phyloP scores from a whole-genome alignment of 2,113 vertebrate species.

The Salminus brasiliensis region DNA sequence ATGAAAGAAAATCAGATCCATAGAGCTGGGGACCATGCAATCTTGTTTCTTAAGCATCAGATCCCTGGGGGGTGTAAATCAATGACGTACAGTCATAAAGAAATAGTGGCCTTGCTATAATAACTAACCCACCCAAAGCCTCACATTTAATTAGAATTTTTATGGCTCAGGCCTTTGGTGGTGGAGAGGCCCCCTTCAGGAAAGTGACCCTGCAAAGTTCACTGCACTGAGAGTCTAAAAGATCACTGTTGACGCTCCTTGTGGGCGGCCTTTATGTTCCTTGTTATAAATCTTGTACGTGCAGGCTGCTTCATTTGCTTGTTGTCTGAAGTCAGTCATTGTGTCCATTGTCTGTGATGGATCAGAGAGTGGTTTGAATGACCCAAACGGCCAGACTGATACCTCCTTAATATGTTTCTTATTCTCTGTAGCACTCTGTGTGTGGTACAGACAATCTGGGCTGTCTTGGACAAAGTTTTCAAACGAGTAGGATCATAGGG shows the following conservation, averaged over 20 bases:
- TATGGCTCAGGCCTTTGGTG: conserved; percentile 61
- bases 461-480: conserved; percentile 55
- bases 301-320: conserved; percentile 67
- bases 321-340: conserved; percentile 70
- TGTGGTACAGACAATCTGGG: conserved; percentile 64
- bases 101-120: conserved; percentile 4
- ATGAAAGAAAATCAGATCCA: conserved; percentile 59
- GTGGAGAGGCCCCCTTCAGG: conserved; percentile 61
- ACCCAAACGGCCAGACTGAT: conserved; percentile 62
- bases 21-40: conserved; percentile 44
- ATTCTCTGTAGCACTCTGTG: conserved; percentile 65
- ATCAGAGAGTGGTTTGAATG: conserved; percentile 66
- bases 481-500: conserved; percentile 43
- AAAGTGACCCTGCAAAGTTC: conserved; percentile 63
- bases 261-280: conserved; percentile 69
- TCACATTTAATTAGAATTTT: conserved; percentile 67
- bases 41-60: conserved; percentile 41
- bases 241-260: conserved; percentile 55
- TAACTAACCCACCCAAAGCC: conserved; percentile 30
- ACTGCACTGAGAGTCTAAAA: conserved; percentile 53
- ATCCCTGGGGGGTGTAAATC: conserved; percentile 27
- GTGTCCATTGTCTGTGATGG: conserved; percentile 64
- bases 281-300: conserved; percentile 74
- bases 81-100: background rate
- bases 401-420: conserved; percentile 66